Conservation (phyloP, 2,888 invertebrate genomes). For the Mesoligia furuncula region DNA sequence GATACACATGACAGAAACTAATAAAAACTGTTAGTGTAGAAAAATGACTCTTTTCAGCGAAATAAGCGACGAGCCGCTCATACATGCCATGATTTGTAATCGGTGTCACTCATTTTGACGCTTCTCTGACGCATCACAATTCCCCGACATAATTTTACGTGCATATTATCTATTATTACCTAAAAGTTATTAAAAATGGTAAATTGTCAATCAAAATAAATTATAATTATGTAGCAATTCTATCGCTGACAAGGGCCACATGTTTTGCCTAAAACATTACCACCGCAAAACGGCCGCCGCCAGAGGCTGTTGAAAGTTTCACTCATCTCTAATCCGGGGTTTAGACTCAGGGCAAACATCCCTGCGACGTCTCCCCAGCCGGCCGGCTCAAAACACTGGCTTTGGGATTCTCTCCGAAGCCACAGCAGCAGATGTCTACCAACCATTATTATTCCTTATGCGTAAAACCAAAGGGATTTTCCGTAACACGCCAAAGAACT, state of each 20-base stretch:
- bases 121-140: constrained; percentile 11
- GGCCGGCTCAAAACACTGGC: constrained; percentile 30
- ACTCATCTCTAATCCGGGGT: constrained; percentile 50
- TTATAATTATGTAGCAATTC: background rate
- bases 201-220: constrained; percentile 17
- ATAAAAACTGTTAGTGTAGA: constrained; percentile 8
- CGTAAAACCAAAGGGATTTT: constrained; percentile 58
- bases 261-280: background rate
- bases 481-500: constrained; percentile 43
- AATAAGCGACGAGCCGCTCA: background rate
- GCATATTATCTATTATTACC: constrained; percentile 5
- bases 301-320: constrained; percentile 46
- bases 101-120: constrained; percentile 37
- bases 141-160: background rate
- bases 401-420: constrained; percentile 30
- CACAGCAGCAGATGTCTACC: constrained; percentile 40
- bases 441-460: constrained; percentile 61
- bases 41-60: background rate
- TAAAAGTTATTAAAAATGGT: background rate
- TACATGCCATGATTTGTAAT: constrained; percentile 19
- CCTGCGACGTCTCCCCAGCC: constrained; percentile 24
- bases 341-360: constrained; percentile 45
- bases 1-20: background rate
- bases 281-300: constrained; percentile 5
- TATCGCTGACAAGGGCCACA: background rate